These are phyloP conservation scores for Candidula unifasciata DNA, from an alignment of 2,888 invertebrate genomes.

Conservation along the genomic window DNA sequence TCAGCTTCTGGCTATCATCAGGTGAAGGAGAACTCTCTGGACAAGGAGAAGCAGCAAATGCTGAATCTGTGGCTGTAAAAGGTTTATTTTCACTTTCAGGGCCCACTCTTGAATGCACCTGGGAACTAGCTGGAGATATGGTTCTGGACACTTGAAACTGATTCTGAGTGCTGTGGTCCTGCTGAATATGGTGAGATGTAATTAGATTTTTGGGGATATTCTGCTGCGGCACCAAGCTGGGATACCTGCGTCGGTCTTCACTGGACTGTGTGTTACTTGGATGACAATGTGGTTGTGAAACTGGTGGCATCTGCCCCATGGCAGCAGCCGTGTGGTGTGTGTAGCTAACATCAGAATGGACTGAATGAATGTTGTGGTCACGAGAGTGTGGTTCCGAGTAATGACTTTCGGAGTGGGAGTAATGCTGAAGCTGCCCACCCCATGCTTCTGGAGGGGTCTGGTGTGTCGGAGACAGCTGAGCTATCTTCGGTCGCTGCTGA, in stretches of 20 bases:
- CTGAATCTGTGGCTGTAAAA: slow-evolving; percentile 1
- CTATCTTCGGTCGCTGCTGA: slow-evolving; percentile 24
- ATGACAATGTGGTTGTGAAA: neutral
- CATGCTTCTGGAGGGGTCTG: neutral
- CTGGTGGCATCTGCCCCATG: neutral
- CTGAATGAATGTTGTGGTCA: neutral
- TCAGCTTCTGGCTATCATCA: slow-evolving; percentile 50
- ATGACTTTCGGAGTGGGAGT: neutral
- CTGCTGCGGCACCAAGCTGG: neutral
- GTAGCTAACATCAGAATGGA: neutral
- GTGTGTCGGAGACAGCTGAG: neutral
- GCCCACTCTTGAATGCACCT: neutral
- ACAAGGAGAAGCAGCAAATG: neutral
- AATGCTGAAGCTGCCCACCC: neutral
- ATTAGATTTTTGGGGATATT: neutral
- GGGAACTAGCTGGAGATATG: neutral
- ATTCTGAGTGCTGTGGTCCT: neutral
- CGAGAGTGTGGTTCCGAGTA: neutral
- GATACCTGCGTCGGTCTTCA: neutral
- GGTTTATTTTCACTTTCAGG: neutral
- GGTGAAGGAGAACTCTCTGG: slow-evolving; percentile 23
- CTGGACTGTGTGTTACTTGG: neutral
- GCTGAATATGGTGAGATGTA: neutral
- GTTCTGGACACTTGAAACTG: neutral
- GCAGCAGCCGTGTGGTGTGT: neutral